Conservation (phyloP, 2,888 invertebrate species). For the Xiphydria camelus region DNA sequence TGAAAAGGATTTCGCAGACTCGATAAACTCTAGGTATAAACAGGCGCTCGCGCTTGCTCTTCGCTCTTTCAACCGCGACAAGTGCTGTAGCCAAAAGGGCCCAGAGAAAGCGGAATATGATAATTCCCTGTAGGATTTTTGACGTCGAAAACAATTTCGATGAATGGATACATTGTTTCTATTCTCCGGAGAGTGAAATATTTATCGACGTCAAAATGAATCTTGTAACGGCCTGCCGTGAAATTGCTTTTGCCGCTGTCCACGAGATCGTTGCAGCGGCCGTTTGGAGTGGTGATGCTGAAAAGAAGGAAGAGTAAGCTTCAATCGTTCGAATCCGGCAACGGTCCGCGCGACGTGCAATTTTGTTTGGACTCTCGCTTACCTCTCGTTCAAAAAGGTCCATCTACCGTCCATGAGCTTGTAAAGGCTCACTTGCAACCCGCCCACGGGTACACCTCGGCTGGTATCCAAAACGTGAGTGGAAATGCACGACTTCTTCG, state of each 20-base stretch:
- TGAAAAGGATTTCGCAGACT: too few species aligned
- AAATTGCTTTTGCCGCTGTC: conserved; percentile 61
- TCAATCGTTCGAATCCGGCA: too few species aligned
- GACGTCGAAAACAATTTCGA: conserved; percentile 76
- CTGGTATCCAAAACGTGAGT: conserved; percentile 77
- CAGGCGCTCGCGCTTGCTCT: too few species aligned
- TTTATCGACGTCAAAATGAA: conserved; percentile 73
- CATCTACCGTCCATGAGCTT: conserved; percentile 69
- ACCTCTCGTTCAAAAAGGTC: conserved; percentile 67
- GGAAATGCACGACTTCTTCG: conserved; percentile 65
- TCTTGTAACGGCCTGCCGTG: conserved; percentile 71
- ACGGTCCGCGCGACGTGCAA: too few species aligned
- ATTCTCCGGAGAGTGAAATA: conserved; percentile 68
- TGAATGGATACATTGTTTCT: conserved; percentile 74
- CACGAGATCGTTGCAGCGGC: conserved; percentile 68
- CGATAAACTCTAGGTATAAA: too few species aligned
- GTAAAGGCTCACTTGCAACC: conserved; percentile 70
- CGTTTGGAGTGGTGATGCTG: conserved; percentile 67
- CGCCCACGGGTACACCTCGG: conserved; percentile 68
- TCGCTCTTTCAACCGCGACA: conserved; percentile 70
- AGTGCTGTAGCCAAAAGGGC: conserved; percentile 77
- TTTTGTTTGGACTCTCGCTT: too few species aligned
- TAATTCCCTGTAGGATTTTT: conserved; percentile 67
- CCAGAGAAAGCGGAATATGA: conserved; percentile 76
- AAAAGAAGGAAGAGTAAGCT: conserved; percentile 29